A percentile compares a stretch with the other conserved stretches of the same genome.
Conservation (phyloP, 2,113 vertebrate genomes). For the Mustelus asterias region DNA sequence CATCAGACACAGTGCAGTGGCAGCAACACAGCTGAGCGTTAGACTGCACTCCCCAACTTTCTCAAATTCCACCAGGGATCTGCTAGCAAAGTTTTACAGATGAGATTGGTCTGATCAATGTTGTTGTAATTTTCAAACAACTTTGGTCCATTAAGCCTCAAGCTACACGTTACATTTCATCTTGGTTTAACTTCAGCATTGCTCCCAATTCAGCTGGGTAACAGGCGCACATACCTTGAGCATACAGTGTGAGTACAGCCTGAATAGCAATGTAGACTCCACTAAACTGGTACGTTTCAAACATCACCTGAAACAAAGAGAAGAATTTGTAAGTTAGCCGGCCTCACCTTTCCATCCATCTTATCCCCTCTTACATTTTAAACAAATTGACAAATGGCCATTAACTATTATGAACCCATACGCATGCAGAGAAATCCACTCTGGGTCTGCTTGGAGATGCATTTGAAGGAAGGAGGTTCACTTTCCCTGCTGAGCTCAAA, state of each 20-base stretch:
- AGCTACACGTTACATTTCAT: not conserved
- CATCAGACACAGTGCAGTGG: not conserved
- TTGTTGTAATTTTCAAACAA: not conserved
- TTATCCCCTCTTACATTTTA: not conserved
- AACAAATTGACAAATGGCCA: not conserved
- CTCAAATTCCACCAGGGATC: not conserved
- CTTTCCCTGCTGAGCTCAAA: not conserved
- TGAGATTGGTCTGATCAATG: not conserved
- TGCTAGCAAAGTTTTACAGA: not conserved
- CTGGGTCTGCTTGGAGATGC: not conserved
- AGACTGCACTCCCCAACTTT: not conserved
- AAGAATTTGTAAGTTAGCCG: not conserved
- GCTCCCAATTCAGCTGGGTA: not conserved
- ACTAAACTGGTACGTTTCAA: slow-evolving; percentile 94
- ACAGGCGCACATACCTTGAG: slow-evolving; percentile 75
- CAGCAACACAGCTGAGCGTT: not conserved
- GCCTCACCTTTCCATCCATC: not conserved
- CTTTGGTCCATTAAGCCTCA: not conserved
- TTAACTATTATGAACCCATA: not conserved
- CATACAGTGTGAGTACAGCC: slow-evolving; percentile 93
- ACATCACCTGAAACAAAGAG: slow-evolving; percentile 79
- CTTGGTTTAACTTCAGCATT: not conserved
- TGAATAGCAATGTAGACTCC: slow-evolving; percentile 97
- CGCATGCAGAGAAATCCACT: not conserved
- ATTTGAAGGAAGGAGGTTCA: not conserved